These are phyloP conservation scores for Uria aalge DNA, from an alignment of 2,113 vertebrate species.

Conservation along the genomic window DNA sequence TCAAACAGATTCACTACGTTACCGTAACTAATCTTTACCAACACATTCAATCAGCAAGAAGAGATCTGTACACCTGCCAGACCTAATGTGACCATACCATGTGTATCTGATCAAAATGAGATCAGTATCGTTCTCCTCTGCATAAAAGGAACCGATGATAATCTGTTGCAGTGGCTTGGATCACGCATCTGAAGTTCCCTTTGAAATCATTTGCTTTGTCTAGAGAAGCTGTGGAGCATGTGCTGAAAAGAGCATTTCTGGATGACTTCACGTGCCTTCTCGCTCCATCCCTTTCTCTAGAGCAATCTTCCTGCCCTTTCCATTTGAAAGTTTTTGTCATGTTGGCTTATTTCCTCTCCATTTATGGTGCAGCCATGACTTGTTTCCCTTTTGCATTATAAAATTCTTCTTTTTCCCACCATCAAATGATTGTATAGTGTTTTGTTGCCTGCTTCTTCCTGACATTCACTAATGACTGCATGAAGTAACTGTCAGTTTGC, in stretches of 20 bases:
- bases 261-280: background rate
- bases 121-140: background rate
- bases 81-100: background rate
- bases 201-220: background rate
- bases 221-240: background rate
- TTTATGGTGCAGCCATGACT: fast-evolving
- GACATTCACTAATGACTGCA: background rate
- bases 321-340: background rate
- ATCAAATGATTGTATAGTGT: background rate
- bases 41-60: background rate
- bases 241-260: conserved; percentile 3
- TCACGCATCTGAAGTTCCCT: background rate
- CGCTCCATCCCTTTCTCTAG: background rate
- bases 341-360: background rate
- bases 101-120: background rate
- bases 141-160: background rate
- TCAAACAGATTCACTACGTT: background rate
- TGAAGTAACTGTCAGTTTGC: background rate
- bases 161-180: background rate
- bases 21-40: background rate
- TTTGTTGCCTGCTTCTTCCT: background rate
- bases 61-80: background rate
- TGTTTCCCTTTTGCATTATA: background rate
- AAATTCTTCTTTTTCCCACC: background rate
- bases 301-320: background rate